Evolutionary conservation across 2,888 invertebrate species (phyloP).

Genomic region (Drymonia ruficornis): DNA sequence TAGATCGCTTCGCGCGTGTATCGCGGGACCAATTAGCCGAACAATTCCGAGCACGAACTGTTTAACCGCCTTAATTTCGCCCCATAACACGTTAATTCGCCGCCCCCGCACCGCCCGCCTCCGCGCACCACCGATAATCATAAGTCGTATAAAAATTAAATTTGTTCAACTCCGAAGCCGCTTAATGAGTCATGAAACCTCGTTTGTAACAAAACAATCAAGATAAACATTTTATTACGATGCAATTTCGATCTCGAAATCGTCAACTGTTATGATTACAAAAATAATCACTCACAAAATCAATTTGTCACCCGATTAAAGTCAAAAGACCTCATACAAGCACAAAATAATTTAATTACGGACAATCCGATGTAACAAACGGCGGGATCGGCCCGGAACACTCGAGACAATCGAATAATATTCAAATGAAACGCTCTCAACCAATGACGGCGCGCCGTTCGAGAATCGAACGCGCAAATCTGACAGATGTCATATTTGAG

Average conservation of each 20-base stretch:
- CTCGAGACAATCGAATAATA: slow-evolving; percentile 52
- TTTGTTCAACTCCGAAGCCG: slow-evolving; percentile 50
- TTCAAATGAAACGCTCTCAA: slow-evolving; percentile 44
- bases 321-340: slow-evolving; percentile 59
- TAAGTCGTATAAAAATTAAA: slow-evolving; percentile 59
- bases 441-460: slow-evolving; percentile 52
- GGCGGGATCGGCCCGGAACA: slow-evolving; percentile 39
- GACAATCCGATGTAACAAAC: slow-evolving; percentile 62
- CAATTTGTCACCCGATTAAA: slow-evolving; percentile 70
- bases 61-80: slow-evolving; percentile 65
- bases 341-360: slow-evolving; percentile 65
- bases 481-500: slow-evolving; percentile 78
- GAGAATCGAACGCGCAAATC: slow-evolving; percentile 54
- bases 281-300: slow-evolving; percentile 57
- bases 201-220: slow-evolving; percentile 31
- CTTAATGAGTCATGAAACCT: slow-evolving; percentile 30
- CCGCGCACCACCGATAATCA: slow-evolving; percentile 36
- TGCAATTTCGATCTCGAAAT: slow-evolving; percentile 16
- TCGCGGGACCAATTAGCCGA: slow-evolving; percentile 65
- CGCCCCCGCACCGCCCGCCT: slow-evolving; percentile 28
- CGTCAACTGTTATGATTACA: slow-evolving; percentile 28
- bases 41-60: slow-evolving; percentile 63
- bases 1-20: slow-evolving; percentile 43
- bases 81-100: slow-evolving; percentile 63
- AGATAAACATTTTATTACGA: slow-evolving; percentile 28